Evolutionary conservation across 2,797 vertebrate species (phyloP).

Genomic region (Phoeniculus purpureus): DNA sequence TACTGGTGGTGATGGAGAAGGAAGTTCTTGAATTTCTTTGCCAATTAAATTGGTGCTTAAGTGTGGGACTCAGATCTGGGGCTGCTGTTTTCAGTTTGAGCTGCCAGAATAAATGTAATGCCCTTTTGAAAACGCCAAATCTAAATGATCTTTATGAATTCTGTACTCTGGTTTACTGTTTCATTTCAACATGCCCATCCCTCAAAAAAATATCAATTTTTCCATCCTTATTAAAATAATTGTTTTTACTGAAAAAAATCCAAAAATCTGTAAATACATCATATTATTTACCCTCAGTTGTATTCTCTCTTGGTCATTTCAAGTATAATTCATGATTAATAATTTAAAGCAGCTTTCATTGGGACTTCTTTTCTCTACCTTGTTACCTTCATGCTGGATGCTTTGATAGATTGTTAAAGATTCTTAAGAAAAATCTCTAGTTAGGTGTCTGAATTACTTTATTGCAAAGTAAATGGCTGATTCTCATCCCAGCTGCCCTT

Average conservation of each 20-base stretch:
- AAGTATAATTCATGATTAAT: not conserved
- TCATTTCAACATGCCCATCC: not conserved
- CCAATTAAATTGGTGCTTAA: not conserved
- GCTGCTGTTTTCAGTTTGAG: not conserved
- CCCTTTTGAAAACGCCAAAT: not conserved
- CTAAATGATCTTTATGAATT: not conserved
- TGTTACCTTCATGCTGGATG: not conserved
- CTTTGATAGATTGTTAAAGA: not conserved
- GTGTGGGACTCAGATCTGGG: not conserved
- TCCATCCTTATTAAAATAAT: not conserved
- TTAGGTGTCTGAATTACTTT: not conserved
- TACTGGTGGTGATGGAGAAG: not conserved
- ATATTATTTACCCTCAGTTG: not conserved
- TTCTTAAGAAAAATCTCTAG: not conserved
- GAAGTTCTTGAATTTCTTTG: not conserved
- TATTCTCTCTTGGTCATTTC: not conserved
- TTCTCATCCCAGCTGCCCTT: fast-evolving
- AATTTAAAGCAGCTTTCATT: not conserved
- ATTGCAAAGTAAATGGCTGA: not conserved
- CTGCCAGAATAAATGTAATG: not conserved
- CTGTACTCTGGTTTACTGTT: not conserved
- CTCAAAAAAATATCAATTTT: fast-evolving
- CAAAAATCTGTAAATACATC: not conserved
- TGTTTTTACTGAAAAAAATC: not conserved
- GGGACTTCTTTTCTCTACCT: not conserved